Evolutionary conservation across 1,140 invertebrate species (phyloP).

Genomic region (Halictus rubicundus): DNA sequence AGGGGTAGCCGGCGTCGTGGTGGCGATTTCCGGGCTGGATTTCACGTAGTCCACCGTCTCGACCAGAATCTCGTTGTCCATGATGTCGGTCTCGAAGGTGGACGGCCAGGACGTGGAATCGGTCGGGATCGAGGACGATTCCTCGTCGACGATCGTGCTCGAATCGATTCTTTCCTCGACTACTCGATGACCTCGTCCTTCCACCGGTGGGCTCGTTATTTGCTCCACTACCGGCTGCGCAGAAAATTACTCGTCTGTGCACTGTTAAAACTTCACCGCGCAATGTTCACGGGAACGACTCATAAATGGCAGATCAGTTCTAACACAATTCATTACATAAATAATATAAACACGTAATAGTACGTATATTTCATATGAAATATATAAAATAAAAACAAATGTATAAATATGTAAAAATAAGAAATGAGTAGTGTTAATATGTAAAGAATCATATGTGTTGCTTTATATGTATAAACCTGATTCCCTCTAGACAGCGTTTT

Average conservation of each 20-base stretch:
- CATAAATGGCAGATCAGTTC: no score
- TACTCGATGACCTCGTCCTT: conserved; percentile 74
- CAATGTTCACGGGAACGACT: neutral
- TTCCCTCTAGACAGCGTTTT: no score
- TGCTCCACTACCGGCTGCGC: conserved; percentile 59
- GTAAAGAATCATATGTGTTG: no score
- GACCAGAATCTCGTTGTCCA: conserved; percentile 76
- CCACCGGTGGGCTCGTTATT: conserved; percentile 60
- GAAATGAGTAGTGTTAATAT: no score
- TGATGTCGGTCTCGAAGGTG: conserved; percentile 72
- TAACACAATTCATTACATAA: no score
- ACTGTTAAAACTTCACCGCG: neutral
- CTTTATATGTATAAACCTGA: no score
- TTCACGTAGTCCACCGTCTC: conserved; percentile 71
- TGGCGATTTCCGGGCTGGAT: conserved; percentile 61
- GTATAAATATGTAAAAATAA: no score
- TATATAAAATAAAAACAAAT: no score
- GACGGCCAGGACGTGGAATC: conserved; percentile 65
- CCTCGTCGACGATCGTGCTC: conserved; percentile 42
- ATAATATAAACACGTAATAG: no score
- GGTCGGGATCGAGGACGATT: conserved; percentile 55
- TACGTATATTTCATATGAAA: no score
- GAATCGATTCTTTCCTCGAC: conserved; percentile 59
- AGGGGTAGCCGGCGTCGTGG: conserved; percentile 29
- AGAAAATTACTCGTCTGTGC: neutral